Evolutionary conservation across 2,888 invertebrate genomes (phyloP), one percentile per base, ranked within the genome.

Genomic region (Marronus borbonicus): DNA sequence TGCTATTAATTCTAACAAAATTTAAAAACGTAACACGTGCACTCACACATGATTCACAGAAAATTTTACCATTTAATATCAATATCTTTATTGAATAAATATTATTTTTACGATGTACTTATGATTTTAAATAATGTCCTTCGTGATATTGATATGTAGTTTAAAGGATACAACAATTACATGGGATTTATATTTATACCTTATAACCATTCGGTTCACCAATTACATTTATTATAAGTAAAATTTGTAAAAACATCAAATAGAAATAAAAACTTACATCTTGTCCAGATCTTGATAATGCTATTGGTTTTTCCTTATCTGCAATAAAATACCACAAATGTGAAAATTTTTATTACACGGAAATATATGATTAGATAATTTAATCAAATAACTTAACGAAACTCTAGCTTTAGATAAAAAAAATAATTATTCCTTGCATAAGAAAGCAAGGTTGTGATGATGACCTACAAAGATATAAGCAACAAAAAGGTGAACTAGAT

Each of bases 401-500:
- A 8, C 12, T 44, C 8, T 44, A 44, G 44, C 36, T 64, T 20
- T 55, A 49, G 10, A n/a, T 17, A 17, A 75, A 64, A 62, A 24
- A 20, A n/a, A 36, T 36, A 36, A 24, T 36, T 20, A n/a, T 10
- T 31, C 17, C 36, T 24, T 24, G 10, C 39, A 39, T 31, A 62
- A 28, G 36, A 64, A 50, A 68, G 24, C 39, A 76, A 65, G 31
- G n/a, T 44, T 74, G 20, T 74, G n/a, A 17, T 78, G 20, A 75
- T 80, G 81, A 81, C 80, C 80, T 79, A 72, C 44, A 77, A 77
- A 77, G 39, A 44, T 62, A 44, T 28, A 49, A 65, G 69, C 28
- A 72, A 7, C 8, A 12, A 28, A 28, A 39, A 50, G 20, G 2
- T 24, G n/a, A 17, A 24, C 24, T 64, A 70, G 20, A 76, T 12